Evolutionary conservation across 2,797 vertebrate species (phyloP), one percentile per base, ranked within the genome.

Genomic region (Acridotheres tristis): DNA sequence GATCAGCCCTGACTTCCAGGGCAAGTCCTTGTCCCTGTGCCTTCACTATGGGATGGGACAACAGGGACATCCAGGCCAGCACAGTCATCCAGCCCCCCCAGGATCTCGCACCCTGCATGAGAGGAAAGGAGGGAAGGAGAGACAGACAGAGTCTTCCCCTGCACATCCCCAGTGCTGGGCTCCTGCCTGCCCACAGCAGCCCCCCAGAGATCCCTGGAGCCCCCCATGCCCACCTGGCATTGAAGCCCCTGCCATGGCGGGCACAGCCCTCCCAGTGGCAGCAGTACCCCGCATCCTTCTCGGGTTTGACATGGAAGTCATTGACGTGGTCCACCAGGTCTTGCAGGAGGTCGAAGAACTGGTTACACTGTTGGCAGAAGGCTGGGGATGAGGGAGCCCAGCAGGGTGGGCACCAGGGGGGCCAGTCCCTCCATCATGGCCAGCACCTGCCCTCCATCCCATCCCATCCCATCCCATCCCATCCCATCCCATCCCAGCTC

Each of bases 181-280:
- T 78, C 62, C 58, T 36, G 25, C 17, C 40, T 58, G 15, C 53
- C n/a, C n/a, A 4, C 10, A 73, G 63, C 45, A 57, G 26, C 12
- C 47, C 32, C 34, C 14, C n/a, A 58, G 19, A 42, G 16, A 12
- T 6, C 15, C 38, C 97, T 95, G 3, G 30, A 62, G 43, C 12
- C 14, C 30, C 36, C 29, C 40, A 10, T 1, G 14, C 61, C 97
- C 97, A 99, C 99, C 99, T 98, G 91, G 99, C 99, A 1, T 99
- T 99, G 97, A 99, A 99, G 71, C 99, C 99, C 51, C 99, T 98
- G 84, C 99, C 99, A 5, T 99, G 99, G 92, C 99, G 99, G 47
- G 99, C 99, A 5, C 99, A 99, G 94, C 99, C 99, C 94, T 99
- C 99, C 99, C 99, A 99, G 97, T 99, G 99, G 97, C 99, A 99